Evolutionary conservation across 2,888 invertebrate species (phyloP).

Genomic region (Campoplex capitator): DNA sequence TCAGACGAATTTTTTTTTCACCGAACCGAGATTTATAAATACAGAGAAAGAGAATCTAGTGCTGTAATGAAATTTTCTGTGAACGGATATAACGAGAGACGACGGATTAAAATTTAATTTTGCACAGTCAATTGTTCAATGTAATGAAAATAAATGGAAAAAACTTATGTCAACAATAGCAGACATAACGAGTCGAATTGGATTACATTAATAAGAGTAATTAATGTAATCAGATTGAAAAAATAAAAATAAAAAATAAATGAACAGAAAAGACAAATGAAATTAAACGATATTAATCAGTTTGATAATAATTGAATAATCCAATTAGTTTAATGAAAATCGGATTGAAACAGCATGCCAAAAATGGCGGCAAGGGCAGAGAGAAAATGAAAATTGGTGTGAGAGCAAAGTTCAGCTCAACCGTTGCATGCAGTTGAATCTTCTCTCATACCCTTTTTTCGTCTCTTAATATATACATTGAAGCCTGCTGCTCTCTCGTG

Average conservation of each 20-base stretch:
- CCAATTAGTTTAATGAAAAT: neutral
- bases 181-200: neutral
- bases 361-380: constrained; percentile 4
- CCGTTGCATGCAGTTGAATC: constrained; percentile 49
- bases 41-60: neutral
- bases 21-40: too few relatives aligned
- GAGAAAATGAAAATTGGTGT: constrained; percentile 73
- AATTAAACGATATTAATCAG: neutral
- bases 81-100: neutral
- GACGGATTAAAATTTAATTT: neutral
- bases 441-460: constrained; percentile 40
- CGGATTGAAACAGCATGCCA: neutral
- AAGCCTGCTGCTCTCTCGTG: neutral
- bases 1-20: too few relatives aligned
- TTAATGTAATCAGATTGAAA: neutral
- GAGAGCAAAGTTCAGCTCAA: neutral
- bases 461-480: constrained; percentile 30
- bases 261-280: neutral
- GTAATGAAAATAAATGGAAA: neutral
- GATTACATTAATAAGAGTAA: neutral
- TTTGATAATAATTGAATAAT: neutral
- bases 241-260: neutral
- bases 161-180: neutral
- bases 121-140: neutral
- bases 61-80: neutral